A percentile compares a stretch with the other conserved stretches of the same genome.
Evolutionary conservation across 2,797 vertebrate genomes (phyloP).

Genomic region (Pogoniulus pusillus): DNA sequence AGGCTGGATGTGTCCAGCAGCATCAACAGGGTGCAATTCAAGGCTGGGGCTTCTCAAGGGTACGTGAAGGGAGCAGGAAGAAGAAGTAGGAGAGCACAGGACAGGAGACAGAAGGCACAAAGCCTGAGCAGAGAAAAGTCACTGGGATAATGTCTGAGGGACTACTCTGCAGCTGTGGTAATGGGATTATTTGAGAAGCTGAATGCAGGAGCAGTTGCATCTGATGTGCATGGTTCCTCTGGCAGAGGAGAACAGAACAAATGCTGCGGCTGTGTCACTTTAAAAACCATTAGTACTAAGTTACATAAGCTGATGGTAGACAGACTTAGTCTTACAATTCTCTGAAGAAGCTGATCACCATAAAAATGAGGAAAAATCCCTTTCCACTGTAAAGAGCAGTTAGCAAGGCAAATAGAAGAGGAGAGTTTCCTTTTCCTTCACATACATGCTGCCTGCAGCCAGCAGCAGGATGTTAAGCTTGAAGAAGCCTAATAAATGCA

Average conservation of each 20-base stretch:
- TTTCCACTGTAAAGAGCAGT: neutral
- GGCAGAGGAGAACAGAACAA: neutral
- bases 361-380: neutral
- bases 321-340: neutral
- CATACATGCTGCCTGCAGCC: neutral
- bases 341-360: neutral
- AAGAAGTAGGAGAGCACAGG: neutral
- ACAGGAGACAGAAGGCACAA: neutral
- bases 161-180: neutral
- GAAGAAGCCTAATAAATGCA: neutral
- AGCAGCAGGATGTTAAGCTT: neutral
- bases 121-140: neutral
- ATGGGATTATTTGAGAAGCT: neutral
- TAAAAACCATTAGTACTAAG: neutral
- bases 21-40: neutral
- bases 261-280: neutral
- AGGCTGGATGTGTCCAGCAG: neutral
- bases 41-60: neutral
- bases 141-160: neutral
- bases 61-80: neutral
- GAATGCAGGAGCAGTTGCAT: neutral
- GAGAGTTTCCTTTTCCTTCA: neutral
- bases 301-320: neutral
- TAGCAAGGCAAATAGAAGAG: neutral
- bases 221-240: neutral